Evolutionary conservation across 2,888 invertebrate genomes (phyloP), one percentile per base, ranked within the genome.

Genomic region (Emmelina monodactyla): DNA sequence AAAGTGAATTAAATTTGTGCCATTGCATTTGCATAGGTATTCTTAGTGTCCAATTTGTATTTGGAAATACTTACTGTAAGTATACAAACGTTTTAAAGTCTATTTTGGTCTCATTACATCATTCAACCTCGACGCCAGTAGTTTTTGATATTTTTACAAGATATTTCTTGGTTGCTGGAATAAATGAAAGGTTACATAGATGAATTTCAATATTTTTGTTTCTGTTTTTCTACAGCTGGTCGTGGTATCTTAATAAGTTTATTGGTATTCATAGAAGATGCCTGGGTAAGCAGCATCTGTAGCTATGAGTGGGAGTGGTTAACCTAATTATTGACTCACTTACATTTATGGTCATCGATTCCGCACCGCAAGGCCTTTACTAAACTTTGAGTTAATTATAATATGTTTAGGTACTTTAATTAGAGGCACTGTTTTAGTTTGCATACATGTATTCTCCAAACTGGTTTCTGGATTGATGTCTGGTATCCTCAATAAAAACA

Each of bases 221-320:
- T 61, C 51, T 67, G 62, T 49, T 63, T 62, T 63, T 62, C 55
- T 52, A 51, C 72, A 69, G 71, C 46, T 43, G 45, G 38, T 50
- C 52, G 46, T 44, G 39, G 37, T 55, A 53, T 52, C 45, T 33
- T 42, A 46, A 45, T 42, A 41, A 39, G 35, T 44, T 54, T 41
- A 33, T 47, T 46, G 45, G 49, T 57, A 47, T 47, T 51, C 47
- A 55, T 52, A 55, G 51, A 72, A 69, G 66, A 78, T 79, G 78
- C 78, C 78, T 55, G 75, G 78, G 78, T 79, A 79, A 79, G 78
- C 53, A 55, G 55, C 64, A 68, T 57, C 56, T 66, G 65, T 44
- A 47, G 42, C 3, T 25, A 25, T 19, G 47, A 45, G 57, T 63
- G 68, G 73, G 76, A 73, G 72, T 73, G 73, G 72, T 60, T 58